Base-by-base conservation (phyloP, 2,888 invertebrate genomes). In the Eristalis pertinax region DNA sequence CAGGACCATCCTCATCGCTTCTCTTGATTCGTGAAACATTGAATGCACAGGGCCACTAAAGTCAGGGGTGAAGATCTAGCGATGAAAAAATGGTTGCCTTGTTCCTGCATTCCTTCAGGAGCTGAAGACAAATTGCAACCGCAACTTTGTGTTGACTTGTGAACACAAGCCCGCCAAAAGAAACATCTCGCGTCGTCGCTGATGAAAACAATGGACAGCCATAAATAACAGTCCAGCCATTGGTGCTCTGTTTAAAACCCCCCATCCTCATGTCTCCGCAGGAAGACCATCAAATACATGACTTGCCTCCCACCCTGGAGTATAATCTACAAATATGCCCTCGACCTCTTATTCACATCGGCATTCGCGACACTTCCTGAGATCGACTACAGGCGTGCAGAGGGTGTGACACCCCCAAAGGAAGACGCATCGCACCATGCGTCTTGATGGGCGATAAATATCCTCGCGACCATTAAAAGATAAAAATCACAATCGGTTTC, bases 401-500 rank as follows among this genome's bases (percentile, higher is more conserved):
- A 7, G 50, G n/a, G 50, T 50, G 50, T 19, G 50, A 19, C 50
- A 50, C 7, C 43, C 15, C 50, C n/a, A 8, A 19, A 50, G 38
- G 38, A 38, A 38, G 38, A 38, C 13, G 13, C 13, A 38, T 38
- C 13, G n/a, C 13, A 8, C 19, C 19, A 50, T 50, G 19, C 50
- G 50, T 50, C 50, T 81, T 85, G 69, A 85, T 81, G 60, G 77
- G 24, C 77, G 65, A 74, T 85, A 77, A 85, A 81, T 77, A 65
- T 56, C 43, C 60, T 77, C 69, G 22, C 62, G 26, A 29, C 67
- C 73, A 74, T 81, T 68, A 79, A 78, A 74, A 72, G 78, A 83
- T 78, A 86, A 75, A 79, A 86, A 86, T 83, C 83, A 65, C 74
- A 86, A 86, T 74, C 70, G 62, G 41, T 74, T 78, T 70, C 70